A percentile compares a stretch with the other conserved stretches of the same genome.
These are phyloP conservation scores for Bettongia penicillata DNA, from an alignment of 2,113 vertebrate genomes.

Conservation along the genomic window DNA sequence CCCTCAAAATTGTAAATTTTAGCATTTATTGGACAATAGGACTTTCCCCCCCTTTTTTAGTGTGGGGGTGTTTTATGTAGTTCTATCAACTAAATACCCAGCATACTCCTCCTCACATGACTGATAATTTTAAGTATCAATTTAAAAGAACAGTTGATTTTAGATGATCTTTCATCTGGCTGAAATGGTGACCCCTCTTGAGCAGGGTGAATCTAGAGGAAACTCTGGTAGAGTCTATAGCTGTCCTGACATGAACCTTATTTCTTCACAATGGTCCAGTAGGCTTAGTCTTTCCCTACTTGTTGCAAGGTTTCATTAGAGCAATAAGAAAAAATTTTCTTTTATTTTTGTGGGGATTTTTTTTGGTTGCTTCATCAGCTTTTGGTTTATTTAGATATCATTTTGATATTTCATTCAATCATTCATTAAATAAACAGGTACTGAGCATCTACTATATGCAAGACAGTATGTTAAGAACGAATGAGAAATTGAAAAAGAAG, in stretches of 20 bases:
- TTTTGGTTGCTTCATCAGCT: background rate
- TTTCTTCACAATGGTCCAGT: background rate
- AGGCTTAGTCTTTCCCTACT: background rate
- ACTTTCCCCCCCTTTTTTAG: slow-evolving; percentile 12
- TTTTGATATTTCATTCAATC: background rate
- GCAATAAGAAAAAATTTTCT: background rate
- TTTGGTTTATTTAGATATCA: background rate
- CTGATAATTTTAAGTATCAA: background rate
- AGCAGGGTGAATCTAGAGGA: background rate
- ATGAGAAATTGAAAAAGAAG: background rate
- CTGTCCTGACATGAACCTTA: background rate
- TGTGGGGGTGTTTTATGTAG: background rate
- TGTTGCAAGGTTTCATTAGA: background rate
- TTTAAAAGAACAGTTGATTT: background rate
- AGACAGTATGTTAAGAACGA: background rate
- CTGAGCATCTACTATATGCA: background rate
- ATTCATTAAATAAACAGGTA: background rate
- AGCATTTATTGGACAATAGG: background rate
- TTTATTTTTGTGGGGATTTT: background rate
- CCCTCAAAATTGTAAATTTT: slow-evolving; percentile 5
- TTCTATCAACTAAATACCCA: background rate
- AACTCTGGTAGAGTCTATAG: background rate
- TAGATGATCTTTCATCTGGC: background rate
- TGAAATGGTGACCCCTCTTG: background rate
- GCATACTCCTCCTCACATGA: background rate